phyloP scores from a whole-genome alignment of 2,113 vertebrate genomes.

The Spea multiplicata region DNA sequence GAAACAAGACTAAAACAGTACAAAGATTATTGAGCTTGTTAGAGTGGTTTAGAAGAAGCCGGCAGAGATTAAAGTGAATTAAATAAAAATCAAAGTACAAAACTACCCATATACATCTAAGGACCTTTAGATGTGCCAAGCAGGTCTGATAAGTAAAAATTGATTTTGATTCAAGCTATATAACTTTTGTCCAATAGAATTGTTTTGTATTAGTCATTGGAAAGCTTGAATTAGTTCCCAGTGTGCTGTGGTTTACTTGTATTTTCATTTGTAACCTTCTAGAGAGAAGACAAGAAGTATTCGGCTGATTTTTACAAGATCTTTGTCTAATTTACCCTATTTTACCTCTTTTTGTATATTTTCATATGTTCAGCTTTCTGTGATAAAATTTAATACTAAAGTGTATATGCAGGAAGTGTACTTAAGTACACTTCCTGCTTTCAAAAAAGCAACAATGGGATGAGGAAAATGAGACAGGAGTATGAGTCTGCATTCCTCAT shows the following conservation, averaged over 20 bases:
- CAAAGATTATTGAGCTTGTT: conserved; percentile 8
- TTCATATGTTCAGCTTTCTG: background rate
- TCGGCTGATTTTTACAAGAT: background rate
- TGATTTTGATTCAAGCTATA: conserved; percentile 14
- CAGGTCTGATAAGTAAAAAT: conserved; percentile 2
- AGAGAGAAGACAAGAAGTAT: conserved; percentile 9
- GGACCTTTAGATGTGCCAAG: conserved; percentile 8
- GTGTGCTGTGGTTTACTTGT: conserved; percentile 5
- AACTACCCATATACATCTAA: conserved; percentile 13
- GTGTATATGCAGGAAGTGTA: no score
- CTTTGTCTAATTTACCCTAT: conserved; percentile 10
- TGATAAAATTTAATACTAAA: background rate
- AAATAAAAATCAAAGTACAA: conserved; percentile 16
- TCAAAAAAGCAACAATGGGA: no score
- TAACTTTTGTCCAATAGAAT: background rate
- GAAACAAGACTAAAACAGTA: background rate
- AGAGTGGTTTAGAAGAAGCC: conserved; percentile 16
- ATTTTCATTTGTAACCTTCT: conserved; percentile 17
- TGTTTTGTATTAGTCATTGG: background rate
- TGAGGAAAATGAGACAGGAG: no score
- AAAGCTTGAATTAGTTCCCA: background rate
- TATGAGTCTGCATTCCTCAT: no score
- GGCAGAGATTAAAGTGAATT: conserved; percentile 35
- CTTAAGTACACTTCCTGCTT: no score
- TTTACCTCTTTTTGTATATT: background rate